Percentiles rank a stretch among this genome's conserved stretches.
Conservation (phyloP, 1,140 invertebrate species). For the Achroia grisella region DNA sequence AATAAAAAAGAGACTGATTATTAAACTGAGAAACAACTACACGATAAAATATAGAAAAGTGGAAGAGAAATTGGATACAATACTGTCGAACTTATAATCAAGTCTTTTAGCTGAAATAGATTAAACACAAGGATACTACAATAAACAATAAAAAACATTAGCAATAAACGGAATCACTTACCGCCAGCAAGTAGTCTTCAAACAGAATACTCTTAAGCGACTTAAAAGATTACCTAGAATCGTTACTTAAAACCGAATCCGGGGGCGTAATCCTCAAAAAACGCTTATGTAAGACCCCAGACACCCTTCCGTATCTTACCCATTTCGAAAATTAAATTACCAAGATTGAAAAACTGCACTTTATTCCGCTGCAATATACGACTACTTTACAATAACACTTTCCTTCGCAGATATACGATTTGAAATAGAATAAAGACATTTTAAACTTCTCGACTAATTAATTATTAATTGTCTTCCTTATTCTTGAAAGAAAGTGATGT, state of each 20-base stretch:
- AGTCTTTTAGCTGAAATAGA: no score
- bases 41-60: no score
- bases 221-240: conserved; percentile 1
- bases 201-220: conserved; percentile 2
- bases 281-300: not conserved
- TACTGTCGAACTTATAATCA: no score
- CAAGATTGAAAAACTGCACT: conserved; percentile 14
- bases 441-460: no score
- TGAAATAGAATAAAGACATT: no score
- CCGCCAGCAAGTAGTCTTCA: not conserved
- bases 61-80: no score
- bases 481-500: no score
- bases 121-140: not conserved
- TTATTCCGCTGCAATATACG: not conserved
- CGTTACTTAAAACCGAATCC: not conserved
- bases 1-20: no score
- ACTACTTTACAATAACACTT: not conserved
- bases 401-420: no score
- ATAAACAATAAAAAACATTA: no score
- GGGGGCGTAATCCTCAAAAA: not conserved
- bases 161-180: not conserved
- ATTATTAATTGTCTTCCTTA: no score
- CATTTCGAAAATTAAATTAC: conserved; percentile 33
- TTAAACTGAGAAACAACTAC: no score
- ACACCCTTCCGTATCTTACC: conserved; percentile 18